phyloP scores from a whole-genome alignment of 2,888 invertebrate species.

The Stenichneumon culpator region DNA sequence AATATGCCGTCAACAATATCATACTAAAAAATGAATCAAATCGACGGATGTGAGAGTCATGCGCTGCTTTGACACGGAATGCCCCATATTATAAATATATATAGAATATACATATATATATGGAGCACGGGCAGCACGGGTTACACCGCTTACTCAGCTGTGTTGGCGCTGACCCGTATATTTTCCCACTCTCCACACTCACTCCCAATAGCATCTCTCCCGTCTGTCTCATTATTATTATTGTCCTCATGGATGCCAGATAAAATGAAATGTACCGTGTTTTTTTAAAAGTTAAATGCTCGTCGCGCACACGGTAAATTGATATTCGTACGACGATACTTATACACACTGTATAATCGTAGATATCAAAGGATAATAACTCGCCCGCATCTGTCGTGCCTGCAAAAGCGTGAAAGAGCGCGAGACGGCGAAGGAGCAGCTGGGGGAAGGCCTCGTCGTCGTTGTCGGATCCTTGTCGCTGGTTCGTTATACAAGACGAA shows the following conservation, averaged over 20 bases:
- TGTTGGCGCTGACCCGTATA: conserved; percentile 81
- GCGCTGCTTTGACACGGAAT: no score
- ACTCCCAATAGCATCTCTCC: conserved; percentile 6
- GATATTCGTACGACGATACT: no score
- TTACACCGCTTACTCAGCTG: conserved; percentile 81
- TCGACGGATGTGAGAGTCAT: no score
- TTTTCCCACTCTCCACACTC: conserved; percentile 67
- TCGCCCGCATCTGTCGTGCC: no score
- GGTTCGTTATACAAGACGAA: conserved; percentile 26
- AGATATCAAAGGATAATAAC: no score
- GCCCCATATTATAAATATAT: neutral
- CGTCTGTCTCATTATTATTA: conserved; percentile 25
- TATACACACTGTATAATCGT: no score
- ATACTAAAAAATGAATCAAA: no score
- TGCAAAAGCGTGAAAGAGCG: no score
- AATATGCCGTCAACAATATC: no score
- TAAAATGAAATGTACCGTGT: conserved; percentile 18
- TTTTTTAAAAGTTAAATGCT: no score
- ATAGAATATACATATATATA: neutral
- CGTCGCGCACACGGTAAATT: no score
- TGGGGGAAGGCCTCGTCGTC: conserved; percentile 5
- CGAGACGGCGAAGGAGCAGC: no score
- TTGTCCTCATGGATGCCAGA: conserved; percentile 23
- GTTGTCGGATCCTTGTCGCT: conserved; percentile 28
- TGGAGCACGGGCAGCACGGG: conserved; percentile 44